Conservation (phyloP, 2,113 vertebrate genomes). For the Actenoides lindsayi region DNA sequence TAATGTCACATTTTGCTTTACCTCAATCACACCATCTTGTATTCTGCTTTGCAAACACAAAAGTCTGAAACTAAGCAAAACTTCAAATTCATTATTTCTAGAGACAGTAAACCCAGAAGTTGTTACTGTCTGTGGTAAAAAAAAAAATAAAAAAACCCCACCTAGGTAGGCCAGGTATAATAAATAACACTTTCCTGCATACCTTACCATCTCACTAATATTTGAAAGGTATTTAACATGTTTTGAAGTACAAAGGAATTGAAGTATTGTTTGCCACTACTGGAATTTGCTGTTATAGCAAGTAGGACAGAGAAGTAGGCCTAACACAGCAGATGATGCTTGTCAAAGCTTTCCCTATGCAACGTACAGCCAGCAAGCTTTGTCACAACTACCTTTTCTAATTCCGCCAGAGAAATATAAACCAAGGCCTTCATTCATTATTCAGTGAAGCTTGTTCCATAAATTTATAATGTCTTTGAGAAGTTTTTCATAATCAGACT, state of each 20-base stretch:
- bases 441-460: constrained; percentile 54
- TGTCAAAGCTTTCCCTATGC: constrained; percentile 8
- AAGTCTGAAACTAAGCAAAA: not conserved
- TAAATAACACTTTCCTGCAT: not conserved
- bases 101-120: not conserved
- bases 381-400: not conserved
- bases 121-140: not conserved
- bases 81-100: not conserved
- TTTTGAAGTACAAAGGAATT: not conserved
- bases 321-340: not conserved
- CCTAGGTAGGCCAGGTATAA: not conserved
- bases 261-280: not conserved
- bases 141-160: not conserved
- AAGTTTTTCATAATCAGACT: not conserved
- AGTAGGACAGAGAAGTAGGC: not conserved
- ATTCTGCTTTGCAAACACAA: constrained; percentile 18
- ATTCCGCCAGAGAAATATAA: constrained; percentile 46
- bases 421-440: constrained; percentile 69
- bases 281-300: constrained; percentile 23
- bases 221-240: constrained; percentile 31
- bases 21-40: not conserved
- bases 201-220: not conserved
- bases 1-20: not conserved
- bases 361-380: not conserved
- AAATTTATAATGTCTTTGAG: constrained; percentile 36